These are phyloP conservation scores for Antennarius maculatus DNA, from an alignment of 2,797 vertebrate genomes.

Conservation along the genomic window DNA sequence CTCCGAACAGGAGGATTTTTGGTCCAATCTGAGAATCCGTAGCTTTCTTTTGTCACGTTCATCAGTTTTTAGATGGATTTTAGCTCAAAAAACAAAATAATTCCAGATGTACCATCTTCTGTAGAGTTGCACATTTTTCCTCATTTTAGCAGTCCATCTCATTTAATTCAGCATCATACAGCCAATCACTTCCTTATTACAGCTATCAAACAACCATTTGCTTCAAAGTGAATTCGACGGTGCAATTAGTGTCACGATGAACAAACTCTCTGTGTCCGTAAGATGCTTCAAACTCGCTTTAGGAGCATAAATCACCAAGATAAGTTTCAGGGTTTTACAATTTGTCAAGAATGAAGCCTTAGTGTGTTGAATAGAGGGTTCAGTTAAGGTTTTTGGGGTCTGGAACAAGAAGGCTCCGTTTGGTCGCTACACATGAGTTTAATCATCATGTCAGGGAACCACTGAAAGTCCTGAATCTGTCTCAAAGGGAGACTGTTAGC, in stretches of 20 bases:
- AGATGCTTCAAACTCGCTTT: constrained; percentile 48
- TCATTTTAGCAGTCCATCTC: constrained; percentile 38
- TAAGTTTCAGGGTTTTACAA: constrained; percentile 61
- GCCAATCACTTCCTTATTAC: constrained; percentile 51
- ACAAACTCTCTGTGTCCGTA: constrained; percentile 39
- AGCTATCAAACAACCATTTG: constrained; percentile 58
- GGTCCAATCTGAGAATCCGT: constrained; percentile 27
- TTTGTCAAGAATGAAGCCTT: constrained; percentile 61
- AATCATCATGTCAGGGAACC: constrained; percentile 75
- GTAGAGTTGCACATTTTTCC: constrained; percentile 48
- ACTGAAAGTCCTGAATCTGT: constrained; percentile 55
- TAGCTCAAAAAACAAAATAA: constrained; percentile 29
- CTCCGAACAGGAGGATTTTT: constrained; percentile 34
- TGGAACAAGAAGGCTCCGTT: constrained; percentile 66
- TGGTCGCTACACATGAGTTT: constrained; percentile 73
- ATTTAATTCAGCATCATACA: constrained; percentile 41
- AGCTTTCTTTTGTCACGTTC: constrained; percentile 37
- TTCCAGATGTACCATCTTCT: constrained; percentile 52
- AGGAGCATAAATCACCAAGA: constrained; percentile 54
- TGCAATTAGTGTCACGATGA: constrained; percentile 63
- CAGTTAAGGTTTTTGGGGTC: constrained; percentile 74
- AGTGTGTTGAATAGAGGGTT: constrained; percentile 59
- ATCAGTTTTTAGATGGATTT: constrained; percentile 39
- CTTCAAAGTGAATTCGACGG: constrained; percentile 43
- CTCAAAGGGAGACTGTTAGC: constrained; percentile 54